Percentiles rank a stretch among this genome's conserved stretches.
Evolutionary conservation across 37 sponge, comb jelly and placozoan species (phyloP).

Genomic region (Tethya wilhelma): DNA sequence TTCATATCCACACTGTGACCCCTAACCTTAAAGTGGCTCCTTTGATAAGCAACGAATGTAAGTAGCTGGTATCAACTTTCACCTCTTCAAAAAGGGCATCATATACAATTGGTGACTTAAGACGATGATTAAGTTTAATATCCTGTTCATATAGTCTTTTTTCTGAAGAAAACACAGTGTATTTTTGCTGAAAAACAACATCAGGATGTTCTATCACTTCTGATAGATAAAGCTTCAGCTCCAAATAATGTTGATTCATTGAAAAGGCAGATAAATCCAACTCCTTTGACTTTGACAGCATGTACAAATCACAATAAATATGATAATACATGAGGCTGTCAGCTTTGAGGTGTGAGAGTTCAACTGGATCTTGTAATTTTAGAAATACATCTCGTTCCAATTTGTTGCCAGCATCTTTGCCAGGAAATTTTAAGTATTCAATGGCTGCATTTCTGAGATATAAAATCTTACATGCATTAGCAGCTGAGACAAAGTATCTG

Average conservation of each 20-base stretch:
- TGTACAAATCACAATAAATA: conserved; percentile 39
- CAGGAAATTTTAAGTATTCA: conserved; percentile 32
- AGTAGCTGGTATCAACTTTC: not conserved
- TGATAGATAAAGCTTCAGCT: conserved; percentile 8
- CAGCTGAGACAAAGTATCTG: conserved; percentile 59
- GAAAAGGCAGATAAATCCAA: conserved; percentile 25
- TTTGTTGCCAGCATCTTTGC: conserved; percentile 43
- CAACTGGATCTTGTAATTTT: conserved; percentile 30
- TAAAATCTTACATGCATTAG: conserved; percentile 42
- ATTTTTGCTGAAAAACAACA: conserved; percentile 11
- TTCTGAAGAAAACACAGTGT: conserved; percentile 16
- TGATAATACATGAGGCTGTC: conserved; percentile 51
- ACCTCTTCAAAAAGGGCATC: conserved; percentile 22
- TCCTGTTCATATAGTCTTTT: conserved; percentile 4
- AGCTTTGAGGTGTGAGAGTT: conserved; percentile 23
- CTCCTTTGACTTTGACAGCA: conserved; percentile 52
- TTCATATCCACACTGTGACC: too few species aligned
- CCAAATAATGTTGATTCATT: conserved; percentile 46
- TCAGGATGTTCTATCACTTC: conserved; percentile 7
- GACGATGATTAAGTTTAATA: conserved; percentile 23
- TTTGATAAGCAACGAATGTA: conserved; percentile 8
- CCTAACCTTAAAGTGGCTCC: too few species aligned
- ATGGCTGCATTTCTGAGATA: conserved; percentile 44
- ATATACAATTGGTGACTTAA: conserved; percentile 16
- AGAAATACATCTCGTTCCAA: conserved; percentile 32